Base-by-base conservation (phyloP, 53 echinoderm and acorn worm genomes). In the Luidia sarsii region DNA sequence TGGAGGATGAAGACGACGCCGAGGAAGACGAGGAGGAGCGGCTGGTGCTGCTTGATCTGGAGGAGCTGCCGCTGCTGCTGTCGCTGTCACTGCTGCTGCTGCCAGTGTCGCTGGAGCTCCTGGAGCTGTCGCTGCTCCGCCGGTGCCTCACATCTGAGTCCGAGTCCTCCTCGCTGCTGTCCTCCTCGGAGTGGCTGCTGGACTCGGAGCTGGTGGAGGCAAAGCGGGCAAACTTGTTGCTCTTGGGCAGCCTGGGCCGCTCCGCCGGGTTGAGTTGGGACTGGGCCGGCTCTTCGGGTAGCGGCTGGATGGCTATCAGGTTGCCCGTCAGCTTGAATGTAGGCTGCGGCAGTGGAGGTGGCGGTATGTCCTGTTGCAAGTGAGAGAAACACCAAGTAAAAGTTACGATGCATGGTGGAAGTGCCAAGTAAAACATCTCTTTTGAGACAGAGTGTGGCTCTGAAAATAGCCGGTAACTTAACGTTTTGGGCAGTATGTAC, bases 231-330 rank as follows among this genome's bases (percentile, higher is more conserved):
- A 84, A 84, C 46, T 84, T 84, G 54, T 77, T 61, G 46, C 33
- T 77, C 3, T 61, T 36, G 31, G 77, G 77, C 4, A 77, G 77
- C 59, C 46, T 77, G 33, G 77, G 77, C 33, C 45, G 59, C n/a
- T 77, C 77, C 16, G 37, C 56, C 56, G 61, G 77, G 61, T 77
- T 60, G 20, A 16, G 46, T 25, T 21, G 77, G 62, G 43, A 32
- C 2, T 29, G 61, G 9, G 39, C 22, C 0, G 83, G 83, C 64
- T 80, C 65, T 50, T 85, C 80, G 21, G 84, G 82, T 49, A 82
- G 85, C 45, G 71, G 55, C 82, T 90, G 82, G 28, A 90, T 90
- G 22, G 90, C 81, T 20, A 90, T 90, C 16, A 90, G 80, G 69
- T 90, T 90, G 3, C 90, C 90, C 43, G 73, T 72, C 33, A 74